Conservation (phyloP, 2,888 invertebrate species). For the Lottia gigantea region DNA sequence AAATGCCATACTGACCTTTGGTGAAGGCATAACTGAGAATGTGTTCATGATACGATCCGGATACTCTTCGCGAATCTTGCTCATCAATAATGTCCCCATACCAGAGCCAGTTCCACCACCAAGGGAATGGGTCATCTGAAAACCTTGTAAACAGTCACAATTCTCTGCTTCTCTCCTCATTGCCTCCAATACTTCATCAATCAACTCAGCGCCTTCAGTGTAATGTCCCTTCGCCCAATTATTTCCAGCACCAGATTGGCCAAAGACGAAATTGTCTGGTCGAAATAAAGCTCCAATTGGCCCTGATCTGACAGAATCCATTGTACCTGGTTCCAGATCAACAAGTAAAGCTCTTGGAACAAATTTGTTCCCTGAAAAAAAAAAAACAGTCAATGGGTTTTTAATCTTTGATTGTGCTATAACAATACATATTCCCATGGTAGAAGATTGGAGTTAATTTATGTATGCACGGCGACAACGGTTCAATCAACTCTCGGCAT, state of each 20-base stretch:
- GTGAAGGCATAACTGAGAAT: conserved; percentile 1
- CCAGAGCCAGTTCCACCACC: conserved; percentile 91
- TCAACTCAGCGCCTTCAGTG: conserved; percentile 82
- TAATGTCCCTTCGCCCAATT: conserved; percentile 93
- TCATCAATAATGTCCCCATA: conserved; percentile 90
- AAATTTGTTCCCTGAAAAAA: conserved; percentile 74
- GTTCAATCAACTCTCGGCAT: too few species aligned
- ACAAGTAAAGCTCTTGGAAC: conserved; percentile 93
- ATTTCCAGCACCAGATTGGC: conserved; percentile 79
- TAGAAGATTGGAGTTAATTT: too few species aligned
- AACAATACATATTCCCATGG: too few species aligned
- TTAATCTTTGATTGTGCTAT: too few species aligned
- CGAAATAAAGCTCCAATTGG: conserved; percentile 94
- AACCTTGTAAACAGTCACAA: conserved; percentile 87
- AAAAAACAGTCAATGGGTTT: too few species aligned
- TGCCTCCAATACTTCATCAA: conserved; percentile 74
- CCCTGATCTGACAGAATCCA: conserved; percentile 95
- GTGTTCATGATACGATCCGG: conserved; percentile 92
- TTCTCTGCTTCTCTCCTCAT: conserved; percentile 82
- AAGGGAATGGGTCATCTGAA: conserved; percentile 74
- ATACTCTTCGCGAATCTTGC: conserved; percentile 96
- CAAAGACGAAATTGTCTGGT: conserved; percentile 94
- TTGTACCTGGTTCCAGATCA: conserved; percentile 95
- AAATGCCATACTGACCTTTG: not conserved
- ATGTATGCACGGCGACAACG: too few species aligned